Base-by-base conservation (phyloP, 2,888 invertebrate genomes). In the Melinopterus prodromus region DNA sequence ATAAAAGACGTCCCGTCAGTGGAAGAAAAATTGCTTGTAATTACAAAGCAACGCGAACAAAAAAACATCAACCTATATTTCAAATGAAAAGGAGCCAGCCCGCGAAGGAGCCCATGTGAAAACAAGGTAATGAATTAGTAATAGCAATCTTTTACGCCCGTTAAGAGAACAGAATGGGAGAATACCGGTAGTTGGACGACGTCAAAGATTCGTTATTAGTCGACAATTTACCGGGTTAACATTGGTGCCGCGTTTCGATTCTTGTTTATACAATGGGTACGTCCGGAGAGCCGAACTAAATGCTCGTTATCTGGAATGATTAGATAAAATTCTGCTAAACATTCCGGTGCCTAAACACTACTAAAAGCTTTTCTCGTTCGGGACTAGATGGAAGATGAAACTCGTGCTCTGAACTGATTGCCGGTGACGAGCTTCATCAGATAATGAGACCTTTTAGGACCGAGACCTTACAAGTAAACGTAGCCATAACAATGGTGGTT, bases 221-320 rank as follows among this genome's bases (percentile, higher is more conserved):
- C 53, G 53, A 53, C 53, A 53, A 53, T 53, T 53, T 53, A 53
- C 53, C 53, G 53, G 53, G 53, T 53, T 53, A 53, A 53, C 53
- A 53, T 53, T 53, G 53, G 26, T 26, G 26, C 26, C 26, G 26
- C 26, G 26, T 26, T 26, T 26, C 26, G 5, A 53, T 53, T 53
- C 53, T 53, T 53, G 53, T 53, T 53, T 53, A 53, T 53, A 78
- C 78, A 78, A 78, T 78, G 75, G 78, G 70, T 74, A 35, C 9
- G 70, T 74, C 70, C 70, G 36, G 38, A 35, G 37, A 74, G 75
- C 74, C 69, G 78, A 78, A 78, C 78, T 75, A 78, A 78, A 78
- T 78, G 69, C 79, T 79, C 79, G 79, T 79, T 79, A 79, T 79
- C 79, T 79, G 71, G 72, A 76, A 79, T 79, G 79, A 79, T 79